Conservation (phyloP, 2,888 invertebrate species). For the Automeris io region DNA sequence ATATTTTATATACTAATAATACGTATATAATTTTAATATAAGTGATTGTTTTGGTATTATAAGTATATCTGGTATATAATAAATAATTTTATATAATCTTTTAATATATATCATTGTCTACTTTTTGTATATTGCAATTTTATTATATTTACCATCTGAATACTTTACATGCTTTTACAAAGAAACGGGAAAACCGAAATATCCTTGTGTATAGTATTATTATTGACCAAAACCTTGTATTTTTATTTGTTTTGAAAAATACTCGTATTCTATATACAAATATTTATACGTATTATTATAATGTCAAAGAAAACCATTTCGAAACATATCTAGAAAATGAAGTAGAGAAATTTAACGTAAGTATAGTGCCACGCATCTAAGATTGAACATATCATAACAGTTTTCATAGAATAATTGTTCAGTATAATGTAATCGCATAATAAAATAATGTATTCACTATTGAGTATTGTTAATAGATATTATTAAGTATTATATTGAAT, state of each 20-base stretch:
- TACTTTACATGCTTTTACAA: too few relatives aligned
- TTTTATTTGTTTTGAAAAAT: conserved; percentile 6
- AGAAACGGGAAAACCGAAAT: too few relatives aligned
- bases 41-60: too few relatives aligned
- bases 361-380: conserved; percentile 30
- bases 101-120: too few relatives aligned
- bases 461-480: conserved; percentile 18
- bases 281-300: conserved; percentile 10
- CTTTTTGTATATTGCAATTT: too few relatives aligned
- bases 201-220: too few relatives aligned
- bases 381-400: conserved; percentile 59
- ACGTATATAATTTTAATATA: too few relatives aligned
- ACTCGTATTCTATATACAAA: conserved; percentile 11
- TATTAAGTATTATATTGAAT: not conserved
- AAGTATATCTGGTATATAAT: too few relatives aligned
- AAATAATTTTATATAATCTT: too few relatives aligned
- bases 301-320: conserved; percentile 43
- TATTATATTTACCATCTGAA: too few relatives aligned
- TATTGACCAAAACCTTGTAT: too few relatives aligned
- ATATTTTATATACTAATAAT: too few relatives aligned
- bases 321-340: conserved; percentile 50
- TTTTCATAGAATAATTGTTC: conserved; percentile 29
- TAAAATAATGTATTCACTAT: conserved; percentile 34
- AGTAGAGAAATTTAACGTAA: conserved; percentile 14
- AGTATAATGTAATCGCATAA: conserved; percentile 22